Conservation (phyloP, 2,797 vertebrate species). For the Macropodus opercularis region DNA sequence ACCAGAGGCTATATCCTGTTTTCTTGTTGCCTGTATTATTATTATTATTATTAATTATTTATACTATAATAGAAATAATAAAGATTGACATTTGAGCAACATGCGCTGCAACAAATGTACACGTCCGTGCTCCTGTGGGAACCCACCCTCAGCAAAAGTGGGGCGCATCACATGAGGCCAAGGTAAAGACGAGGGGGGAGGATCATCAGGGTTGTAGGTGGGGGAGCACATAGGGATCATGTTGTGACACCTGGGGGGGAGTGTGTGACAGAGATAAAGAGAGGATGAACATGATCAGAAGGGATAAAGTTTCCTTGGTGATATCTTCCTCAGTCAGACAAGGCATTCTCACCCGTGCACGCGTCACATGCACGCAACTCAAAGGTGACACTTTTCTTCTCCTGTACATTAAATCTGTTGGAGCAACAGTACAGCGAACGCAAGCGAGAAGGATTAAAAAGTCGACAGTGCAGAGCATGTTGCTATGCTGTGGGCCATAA, state of each 20-base stretch:
- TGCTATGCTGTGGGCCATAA: constrained; percentile 28
- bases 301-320: constrained; percentile 63
- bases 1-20: neutral
- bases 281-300: constrained; percentile 71
- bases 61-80: constrained; percentile 4
- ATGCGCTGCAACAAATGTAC: constrained; percentile 15
- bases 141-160: neutral
- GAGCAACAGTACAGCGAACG: constrained; percentile 9
- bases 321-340: constrained; percentile 63
- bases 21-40: neutral
- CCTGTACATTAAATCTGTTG: constrained; percentile 12
- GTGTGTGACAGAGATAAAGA: constrained; percentile 65
- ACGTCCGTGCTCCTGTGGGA: constrained; percentile 14
- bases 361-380: constrained; percentile 19
- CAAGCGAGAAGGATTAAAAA: constrained; percentile 25
- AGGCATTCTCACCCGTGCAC: constrained; percentile 23
- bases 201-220: constrained; percentile 34
- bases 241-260: constrained; percentile 44
- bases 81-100: constrained; percentile 2
- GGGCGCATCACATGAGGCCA: constrained; percentile 21
- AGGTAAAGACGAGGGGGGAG: constrained; percentile 34
- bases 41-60: too few relatives aligned
- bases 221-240: constrained; percentile 49
- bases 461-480: neutral
- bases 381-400: constrained; percentile 34